A percentile compares a stretch with the other conserved stretches of the same genome.
Conservation (phyloP, 2,113 vertebrate genomes). For the Hoplias malabaricus region DNA sequence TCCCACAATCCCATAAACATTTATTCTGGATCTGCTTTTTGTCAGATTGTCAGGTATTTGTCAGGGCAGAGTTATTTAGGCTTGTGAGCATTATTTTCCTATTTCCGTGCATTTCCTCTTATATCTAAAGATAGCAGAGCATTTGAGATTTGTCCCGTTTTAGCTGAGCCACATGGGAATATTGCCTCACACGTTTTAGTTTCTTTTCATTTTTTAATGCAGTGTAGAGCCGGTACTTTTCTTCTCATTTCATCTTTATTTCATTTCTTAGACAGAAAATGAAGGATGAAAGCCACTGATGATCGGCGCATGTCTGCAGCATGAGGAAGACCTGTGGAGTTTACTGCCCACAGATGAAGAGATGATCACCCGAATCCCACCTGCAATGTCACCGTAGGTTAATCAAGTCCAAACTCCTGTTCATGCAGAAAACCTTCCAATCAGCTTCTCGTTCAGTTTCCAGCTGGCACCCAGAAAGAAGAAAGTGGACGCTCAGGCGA, state of each 20-base stretch:
- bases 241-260: neutral
- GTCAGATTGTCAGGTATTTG: neutral
- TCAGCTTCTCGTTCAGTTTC: neutral
- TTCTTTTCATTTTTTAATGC: neutral
- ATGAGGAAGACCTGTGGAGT: constrained; percentile 5
- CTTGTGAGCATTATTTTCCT: neutral
- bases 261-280: constrained; percentile 11
- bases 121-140: neutral
- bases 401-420: neutral
- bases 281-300: neutral
- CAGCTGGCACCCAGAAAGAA: neutral
- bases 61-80: neutral
- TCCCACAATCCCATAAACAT: neutral
- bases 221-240: neutral
- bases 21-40: neutral
- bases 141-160: neutral
- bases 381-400: neutral
- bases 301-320: neutral
- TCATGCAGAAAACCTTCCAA: neutral
- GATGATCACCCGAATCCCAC: neutral
- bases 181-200: neutral
- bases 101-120: neutral
- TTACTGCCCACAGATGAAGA: neutral
- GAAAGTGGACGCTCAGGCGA: neutral
- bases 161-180: neutral